Conservation (phyloP, 2,888 invertebrate genomes). For the Hypomecis atomaria region DNA sequence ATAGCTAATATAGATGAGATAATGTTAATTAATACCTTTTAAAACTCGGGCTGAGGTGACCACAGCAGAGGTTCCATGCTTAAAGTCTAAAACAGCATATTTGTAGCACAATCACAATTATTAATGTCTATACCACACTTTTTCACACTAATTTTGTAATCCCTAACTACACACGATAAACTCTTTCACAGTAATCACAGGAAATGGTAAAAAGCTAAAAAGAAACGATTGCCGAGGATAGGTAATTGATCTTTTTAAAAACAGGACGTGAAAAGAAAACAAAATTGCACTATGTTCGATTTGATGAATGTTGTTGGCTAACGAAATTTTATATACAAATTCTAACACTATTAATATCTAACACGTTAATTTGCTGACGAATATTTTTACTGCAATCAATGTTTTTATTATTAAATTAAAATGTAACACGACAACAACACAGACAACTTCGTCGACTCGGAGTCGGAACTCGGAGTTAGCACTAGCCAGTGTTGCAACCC, state of each 20-base stretch:
- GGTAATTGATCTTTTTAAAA: conserved; percentile 49
- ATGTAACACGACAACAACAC: no score
- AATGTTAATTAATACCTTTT: conserved; percentile 19
- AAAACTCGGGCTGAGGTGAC: conserved; percentile 8
- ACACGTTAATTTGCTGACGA: neutral
- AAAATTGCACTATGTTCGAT: conserved; percentile 45
- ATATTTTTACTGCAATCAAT: neutral
- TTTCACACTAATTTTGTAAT: conserved; percentile 1
- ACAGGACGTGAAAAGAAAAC: conserved; percentile 62
- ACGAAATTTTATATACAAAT: no score
- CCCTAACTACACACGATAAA: conserved; percentile 24
- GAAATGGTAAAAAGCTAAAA: conserved; percentile 44
- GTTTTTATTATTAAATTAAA: no score
- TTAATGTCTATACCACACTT: conserved; percentile 2
- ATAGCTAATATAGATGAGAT: no score
- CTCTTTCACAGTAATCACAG: conserved; percentile 40
- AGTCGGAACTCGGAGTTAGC: no score
- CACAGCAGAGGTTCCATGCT: conserved; percentile 17
- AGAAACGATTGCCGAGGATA: conserved; percentile 43
- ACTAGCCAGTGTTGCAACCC: no score
- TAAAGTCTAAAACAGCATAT: conserved; percentile 2
- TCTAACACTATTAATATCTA: no score
- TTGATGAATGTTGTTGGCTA: conserved; percentile 1
- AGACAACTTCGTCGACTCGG: no score
- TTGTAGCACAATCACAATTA: conserved; percentile 1